Evolutionary conservation across 2,888 invertebrate species (phyloP).

Genomic region (Sminthurides aquaticus): DNA sequence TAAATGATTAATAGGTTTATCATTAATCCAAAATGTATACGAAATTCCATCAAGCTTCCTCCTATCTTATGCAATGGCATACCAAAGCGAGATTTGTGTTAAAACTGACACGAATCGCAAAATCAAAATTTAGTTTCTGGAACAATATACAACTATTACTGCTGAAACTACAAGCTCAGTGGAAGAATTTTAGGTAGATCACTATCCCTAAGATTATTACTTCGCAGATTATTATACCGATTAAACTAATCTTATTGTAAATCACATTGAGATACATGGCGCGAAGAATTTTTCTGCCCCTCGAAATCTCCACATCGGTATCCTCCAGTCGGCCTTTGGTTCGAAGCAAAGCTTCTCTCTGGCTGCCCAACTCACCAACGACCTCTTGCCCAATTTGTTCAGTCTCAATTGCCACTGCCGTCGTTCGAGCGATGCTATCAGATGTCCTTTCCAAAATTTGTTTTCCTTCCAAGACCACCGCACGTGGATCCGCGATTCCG

Average conservation of each 20-base stretch:
- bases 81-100: too few species aligned
- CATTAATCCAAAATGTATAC: too few species aligned
- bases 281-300: conserved; percentile 58
- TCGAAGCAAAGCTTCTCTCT: conserved; percentile 64
- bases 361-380: conserved; percentile 64
- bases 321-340: conserved; percentile 58
- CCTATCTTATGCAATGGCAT: too few species aligned
- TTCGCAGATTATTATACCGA: conserved; percentile 66
- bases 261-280: conserved; percentile 62
- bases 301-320: conserved; percentile 63
- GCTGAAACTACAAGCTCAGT: neutral
- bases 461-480: conserved; percentile 54
- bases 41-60: too few species aligned
- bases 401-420: conserved; percentile 68
- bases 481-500: conserved; percentile 53
- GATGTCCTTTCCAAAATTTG: conserved; percentile 56
- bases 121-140: too few species aligned
- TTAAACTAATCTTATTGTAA: conserved; percentile 66
- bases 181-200: conserved; percentile 58
- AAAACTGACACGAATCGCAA: too few species aligned
- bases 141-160: too few species aligned
- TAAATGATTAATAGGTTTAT: too few species aligned
- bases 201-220: conserved; percentile 57
- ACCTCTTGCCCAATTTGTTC: conserved; percentile 71
- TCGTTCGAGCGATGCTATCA: conserved; percentile 60